phyloP scores from a whole-genome alignment of 1,140 invertebrate species.

The Drosophila yakuba region DNA sequence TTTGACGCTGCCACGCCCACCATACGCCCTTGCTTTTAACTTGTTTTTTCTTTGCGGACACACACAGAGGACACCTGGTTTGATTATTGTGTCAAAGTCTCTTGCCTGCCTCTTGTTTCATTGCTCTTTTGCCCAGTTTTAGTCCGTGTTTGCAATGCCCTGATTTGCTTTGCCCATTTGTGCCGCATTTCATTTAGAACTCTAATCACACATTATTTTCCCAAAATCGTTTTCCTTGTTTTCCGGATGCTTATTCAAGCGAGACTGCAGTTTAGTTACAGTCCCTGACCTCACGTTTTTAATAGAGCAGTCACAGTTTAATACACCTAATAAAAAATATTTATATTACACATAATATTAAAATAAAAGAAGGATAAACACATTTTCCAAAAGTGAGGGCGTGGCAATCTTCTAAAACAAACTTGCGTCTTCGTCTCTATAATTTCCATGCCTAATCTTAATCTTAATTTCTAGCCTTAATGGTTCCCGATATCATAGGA shows the following conservation, averaged over 20 bases:
- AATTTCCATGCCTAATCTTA: too few species aligned
- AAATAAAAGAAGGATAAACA: too few species aligned
- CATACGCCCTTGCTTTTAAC: slow-evolving; percentile 14
- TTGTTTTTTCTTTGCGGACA: slow-evolving; percentile 14
- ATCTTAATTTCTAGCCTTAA: too few species aligned
- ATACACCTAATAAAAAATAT: too few species aligned
- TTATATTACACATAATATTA: too few species aligned
- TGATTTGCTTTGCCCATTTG: slow-evolving; percentile 50
- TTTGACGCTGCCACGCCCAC: slow-evolving; percentile 68
- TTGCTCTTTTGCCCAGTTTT: slow-evolving; percentile 49
- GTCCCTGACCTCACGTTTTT: too few species aligned
- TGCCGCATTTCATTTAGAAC: slow-evolving; percentile 55
- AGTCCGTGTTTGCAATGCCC: slow-evolving; percentile 59
- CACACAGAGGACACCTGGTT: slow-evolving; percentile 34
- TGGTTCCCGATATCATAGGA: too few species aligned
- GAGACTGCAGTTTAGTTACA: slow-evolving; percentile 1
- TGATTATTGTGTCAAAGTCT: slow-evolving; percentile 61
- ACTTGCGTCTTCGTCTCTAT: too few species aligned
- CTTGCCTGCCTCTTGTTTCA: slow-evolving; percentile 32
- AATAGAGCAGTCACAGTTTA: too few species aligned
- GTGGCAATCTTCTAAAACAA: too few species aligned
- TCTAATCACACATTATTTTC: slow-evolving; percentile 34
- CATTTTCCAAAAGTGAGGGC: too few species aligned
- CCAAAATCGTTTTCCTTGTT: neutral
- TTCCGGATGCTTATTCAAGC: slow-evolving; percentile 5